Base-by-base conservation (phyloP, 2,797 vertebrate species). In the Enteromius paludinosus region DNA sequence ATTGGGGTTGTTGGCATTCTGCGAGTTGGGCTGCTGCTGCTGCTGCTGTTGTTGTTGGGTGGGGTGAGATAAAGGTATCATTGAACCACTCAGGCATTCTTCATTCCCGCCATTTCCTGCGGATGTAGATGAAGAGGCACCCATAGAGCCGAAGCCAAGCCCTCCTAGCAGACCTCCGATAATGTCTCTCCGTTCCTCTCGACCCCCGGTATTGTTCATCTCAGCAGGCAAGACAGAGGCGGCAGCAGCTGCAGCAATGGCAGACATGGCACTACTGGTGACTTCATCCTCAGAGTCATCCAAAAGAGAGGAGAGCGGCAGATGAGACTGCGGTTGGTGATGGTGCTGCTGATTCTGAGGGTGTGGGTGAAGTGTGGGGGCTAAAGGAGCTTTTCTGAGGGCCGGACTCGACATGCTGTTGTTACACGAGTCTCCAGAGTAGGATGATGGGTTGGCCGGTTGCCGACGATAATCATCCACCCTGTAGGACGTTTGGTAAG, bases 201-300 rank as follows among this genome's bases (percentile, higher is more conserved):
- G 88, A 30, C 89, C 83, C 38, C 95, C 94, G 18, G 47, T 84
- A 10, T 87, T 83, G 86, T 90, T 94, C n/a, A 95, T 87, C 18
- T 95, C 93, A 28, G 83, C 84, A 43, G 89, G 88, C 43, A 90
- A 70, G 11, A 94, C 95, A 0, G 95, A 95, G 56, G 94, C 94
- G 0, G 95, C 95, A 0, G 95, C 95, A 0, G 94, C 94, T 10
- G 94, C 95, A 0, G 95, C 95, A 3, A 95, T 96, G 80, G 94
- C 94, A 1, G 95, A 95, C 94, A 95, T 95, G 1, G 95, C 94
- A 28, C 94, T 95, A 90, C 94, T 95, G 17, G 95, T 95, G 79
- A 95, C 95, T 87, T 96, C 95, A 12, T 96, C 95, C 87, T 96
- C 95, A 0, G 95, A 95, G 75, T 96, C 95, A 73, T 95, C 95